Percentiles rank a stretch among this genome's conserved stretches.
phyloP scores from a whole-genome alignment of 2,113 vertebrate genomes.

The Coregonus clupeaformis region DNA sequence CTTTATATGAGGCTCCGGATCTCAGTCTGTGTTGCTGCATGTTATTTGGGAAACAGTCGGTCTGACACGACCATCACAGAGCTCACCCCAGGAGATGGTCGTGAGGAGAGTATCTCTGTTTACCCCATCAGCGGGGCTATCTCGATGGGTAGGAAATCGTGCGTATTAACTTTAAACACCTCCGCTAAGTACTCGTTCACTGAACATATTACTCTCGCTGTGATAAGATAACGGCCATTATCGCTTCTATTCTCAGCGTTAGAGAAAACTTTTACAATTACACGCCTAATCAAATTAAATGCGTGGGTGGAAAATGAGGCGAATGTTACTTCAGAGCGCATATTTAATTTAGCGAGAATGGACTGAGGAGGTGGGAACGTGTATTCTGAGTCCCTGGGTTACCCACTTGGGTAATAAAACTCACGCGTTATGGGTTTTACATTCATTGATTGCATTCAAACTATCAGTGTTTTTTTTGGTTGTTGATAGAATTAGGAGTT shows the following conservation, averaged over 20 bases:
- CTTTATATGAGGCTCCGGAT: not conserved
- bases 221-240: conserved; percentile 75
- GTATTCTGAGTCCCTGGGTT: conserved; percentile 20
- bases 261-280: conserved; percentile 60
- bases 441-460: conserved; percentile 23
- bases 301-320: conserved; percentile 26
- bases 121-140: conserved; percentile 71
- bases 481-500: not conserved
- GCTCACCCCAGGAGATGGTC: conserved; percentile 73
- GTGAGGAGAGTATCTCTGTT: conserved; percentile 80
- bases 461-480: not conserved
- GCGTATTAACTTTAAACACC: conserved; percentile 69
- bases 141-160: conserved; percentile 77
- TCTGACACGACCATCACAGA: conserved; percentile 69
- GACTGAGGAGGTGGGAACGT: conserved; percentile 16
- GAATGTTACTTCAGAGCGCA: conserved; percentile 20
- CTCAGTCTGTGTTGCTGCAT: conserved; percentile 19
- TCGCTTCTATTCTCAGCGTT: conserved; percentile 56
- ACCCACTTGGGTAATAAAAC: conserved; percentile 15
- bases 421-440: not conserved
- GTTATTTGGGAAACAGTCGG: conserved; percentile 72
- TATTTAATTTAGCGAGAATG: conserved; percentile 32
- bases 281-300: conserved; percentile 61
- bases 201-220: conserved; percentile 58
- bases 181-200: conserved; percentile 61